phyloP scores from a whole-genome alignment of 1,140 invertebrate species.

The Aleiodes sp. region DNA sequence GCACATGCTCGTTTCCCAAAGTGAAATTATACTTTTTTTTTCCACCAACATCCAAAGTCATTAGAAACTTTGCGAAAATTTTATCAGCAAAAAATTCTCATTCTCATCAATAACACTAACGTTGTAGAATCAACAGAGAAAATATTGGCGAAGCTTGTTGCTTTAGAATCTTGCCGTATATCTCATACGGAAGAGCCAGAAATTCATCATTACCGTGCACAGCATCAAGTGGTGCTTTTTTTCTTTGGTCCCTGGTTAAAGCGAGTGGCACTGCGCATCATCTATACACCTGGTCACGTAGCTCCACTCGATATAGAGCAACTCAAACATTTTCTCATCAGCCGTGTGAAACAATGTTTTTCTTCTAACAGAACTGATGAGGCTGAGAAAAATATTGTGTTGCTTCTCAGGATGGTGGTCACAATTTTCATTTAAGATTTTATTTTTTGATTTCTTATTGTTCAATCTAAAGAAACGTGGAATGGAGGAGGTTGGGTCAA shows the following conservation, averaged over 20 bases:
- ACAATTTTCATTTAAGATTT: not conserved
- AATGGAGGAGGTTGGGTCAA: too few species aligned
- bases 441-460: too few species aligned
- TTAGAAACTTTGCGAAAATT: not conserved
- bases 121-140: slow-evolving; percentile 12
- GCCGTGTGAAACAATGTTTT: not conserved
- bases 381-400: not conserved
- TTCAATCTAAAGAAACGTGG: too few species aligned
- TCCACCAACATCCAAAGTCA: not conserved
- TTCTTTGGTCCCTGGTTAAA: not conserved
- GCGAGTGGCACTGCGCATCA: not conserved
- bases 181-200: not conserved
- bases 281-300: slow-evolving; percentile 4
- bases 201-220: not conserved
- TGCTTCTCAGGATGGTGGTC: not conserved
- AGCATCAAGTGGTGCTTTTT: slow-evolving; percentile 8
- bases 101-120: not conserved
- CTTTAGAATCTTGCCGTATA: not conserved
- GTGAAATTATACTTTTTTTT: not conserved
- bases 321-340: not conserved
- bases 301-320: not conserved
- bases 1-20: slow-evolving; percentile 4
- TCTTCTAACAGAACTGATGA: not conserved
- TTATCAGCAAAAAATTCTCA: too few species aligned
- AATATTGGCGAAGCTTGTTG: not conserved